Percentiles rank a stretch among this genome's conserved stretches.
Conservation (phyloP, 1,140 invertebrate species). For the Drosophila athabasca region DNA sequence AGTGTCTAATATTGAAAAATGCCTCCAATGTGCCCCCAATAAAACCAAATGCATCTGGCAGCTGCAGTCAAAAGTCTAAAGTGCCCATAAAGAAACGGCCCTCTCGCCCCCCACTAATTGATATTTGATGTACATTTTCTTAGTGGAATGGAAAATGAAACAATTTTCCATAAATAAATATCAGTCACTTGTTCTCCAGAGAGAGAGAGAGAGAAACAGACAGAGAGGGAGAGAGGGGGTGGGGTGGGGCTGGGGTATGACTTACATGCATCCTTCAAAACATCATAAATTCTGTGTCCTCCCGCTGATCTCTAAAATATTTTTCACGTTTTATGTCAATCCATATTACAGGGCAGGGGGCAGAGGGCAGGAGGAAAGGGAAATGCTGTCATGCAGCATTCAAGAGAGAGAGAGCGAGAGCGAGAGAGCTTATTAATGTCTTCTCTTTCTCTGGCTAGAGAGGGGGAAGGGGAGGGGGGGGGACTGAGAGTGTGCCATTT, state of each 20-base stretch:
- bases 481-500: slow-evolving; percentile 22
- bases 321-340: slow-evolving; percentile 54
- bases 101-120: slow-evolving; percentile 53
- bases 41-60: slow-evolving; percentile 52
- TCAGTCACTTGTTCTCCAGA: background rate
- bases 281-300: too few relatives aligned
- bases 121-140: slow-evolving; percentile 61
- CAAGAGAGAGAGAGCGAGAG: slow-evolving; percentile 26
- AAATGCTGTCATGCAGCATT: slow-evolving; percentile 21
- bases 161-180: slow-evolving; percentile 36
- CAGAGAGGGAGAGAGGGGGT: too few relatives aligned
- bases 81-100: slow-evolving; percentile 50
- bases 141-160: too few relatives aligned
- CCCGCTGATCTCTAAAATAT: slow-evolving; percentile 28
- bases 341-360: slow-evolving; percentile 27
- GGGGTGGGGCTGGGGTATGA: too few relatives aligned
- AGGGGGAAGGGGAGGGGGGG: background rate
- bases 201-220: too few relatives aligned
- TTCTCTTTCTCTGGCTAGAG: slow-evolving; percentile 3
- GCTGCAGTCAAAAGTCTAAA: slow-evolving; percentile 59
- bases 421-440: slow-evolving; percentile 46
- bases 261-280: too few relatives aligned
- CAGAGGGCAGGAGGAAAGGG: background rate
- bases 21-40: slow-evolving; percentile 48
- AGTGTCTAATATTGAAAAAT: slow-evolving; percentile 67